Evolutionary conservation across 2,888 invertebrate genomes (phyloP).

Genomic region (Drosophila neutralis): DNA sequence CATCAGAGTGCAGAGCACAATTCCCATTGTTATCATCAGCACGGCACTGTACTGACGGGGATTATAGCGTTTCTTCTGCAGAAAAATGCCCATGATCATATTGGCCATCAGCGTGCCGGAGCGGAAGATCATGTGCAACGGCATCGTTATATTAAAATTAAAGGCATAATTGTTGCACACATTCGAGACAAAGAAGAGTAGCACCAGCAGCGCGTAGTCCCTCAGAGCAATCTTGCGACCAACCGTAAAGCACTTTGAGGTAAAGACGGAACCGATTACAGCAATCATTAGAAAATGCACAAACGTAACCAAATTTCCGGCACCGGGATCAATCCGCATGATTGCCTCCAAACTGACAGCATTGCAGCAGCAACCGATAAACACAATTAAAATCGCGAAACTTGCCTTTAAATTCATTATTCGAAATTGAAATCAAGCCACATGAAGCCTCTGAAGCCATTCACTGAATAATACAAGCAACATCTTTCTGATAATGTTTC

Average conservation of each 20-base stretch:
- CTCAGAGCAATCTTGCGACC: constrained; percentile 90
- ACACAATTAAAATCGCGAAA: constrained; percentile 89
- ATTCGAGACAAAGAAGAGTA: constrained; percentile 96
- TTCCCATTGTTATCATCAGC: constrained; percentile 95
- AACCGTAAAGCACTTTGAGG: constrained; percentile 92
- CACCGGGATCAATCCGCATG: constrained; percentile 95
- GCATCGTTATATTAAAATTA: constrained; percentile 98
- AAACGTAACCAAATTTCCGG: constrained; percentile 97
- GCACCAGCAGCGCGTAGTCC: constrained; percentile 92
- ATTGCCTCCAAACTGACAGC: constrained; percentile 95
- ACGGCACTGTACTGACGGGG: constrained; percentile 95
- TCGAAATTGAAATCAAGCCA: not conserved
- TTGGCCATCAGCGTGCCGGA: constrained; percentile 98
- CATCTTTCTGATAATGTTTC: not conserved
- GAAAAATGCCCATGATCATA: constrained; percentile 97
- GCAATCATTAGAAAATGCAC: constrained; percentile 97
- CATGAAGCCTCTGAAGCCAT: not conserved
- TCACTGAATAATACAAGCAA: not conserved
- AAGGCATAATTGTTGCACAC: constrained; percentile 98
- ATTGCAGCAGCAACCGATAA: constrained; percentile 94
- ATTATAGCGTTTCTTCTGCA: constrained; percentile 93
- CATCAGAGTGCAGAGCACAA: constrained; percentile 94
- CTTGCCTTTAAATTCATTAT: constrained; percentile 86
- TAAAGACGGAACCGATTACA: constrained; percentile 93
- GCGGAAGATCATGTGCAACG: constrained; percentile 99